Evolutionary conservation across 2,888 invertebrate genomes (phyloP).

Genomic region (Xylota sylvarum): DNA sequence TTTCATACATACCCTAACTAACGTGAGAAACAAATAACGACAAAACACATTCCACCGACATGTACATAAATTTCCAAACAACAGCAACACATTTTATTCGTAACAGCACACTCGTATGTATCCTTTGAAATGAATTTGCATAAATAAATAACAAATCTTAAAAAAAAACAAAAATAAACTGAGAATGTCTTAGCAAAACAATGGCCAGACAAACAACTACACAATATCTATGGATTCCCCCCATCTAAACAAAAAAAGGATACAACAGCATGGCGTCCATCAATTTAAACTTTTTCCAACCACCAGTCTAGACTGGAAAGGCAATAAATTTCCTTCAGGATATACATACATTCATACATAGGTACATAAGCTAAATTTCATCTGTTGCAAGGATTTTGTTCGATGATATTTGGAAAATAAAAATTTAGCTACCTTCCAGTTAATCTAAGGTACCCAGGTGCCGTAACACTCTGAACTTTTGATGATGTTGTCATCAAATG

Average conservation of each 20-base stretch:
- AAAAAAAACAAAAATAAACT: neutral
- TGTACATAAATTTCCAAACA: neutral
- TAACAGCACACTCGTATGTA: neutral
- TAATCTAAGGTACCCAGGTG: too few species aligned
- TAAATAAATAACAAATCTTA: constrained; percentile 45
- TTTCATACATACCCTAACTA: too few species aligned
- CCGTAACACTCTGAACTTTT: too few species aligned
- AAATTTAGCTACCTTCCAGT: too few species aligned
- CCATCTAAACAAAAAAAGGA: neutral
- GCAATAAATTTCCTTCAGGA: neutral
- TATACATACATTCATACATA: too few species aligned
- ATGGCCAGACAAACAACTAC: neutral
- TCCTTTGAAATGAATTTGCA: constrained; percentile 22
- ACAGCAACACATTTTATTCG: neutral
- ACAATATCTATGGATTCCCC: neutral
- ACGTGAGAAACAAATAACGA: too few species aligned
- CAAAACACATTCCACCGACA: neutral
- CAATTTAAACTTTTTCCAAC: neutral
- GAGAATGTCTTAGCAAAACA: neutral
- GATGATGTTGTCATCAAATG: too few species aligned
- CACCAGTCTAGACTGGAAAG: neutral
- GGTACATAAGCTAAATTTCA: too few species aligned
- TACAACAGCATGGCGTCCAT: neutral
- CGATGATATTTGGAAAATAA: too few species aligned
- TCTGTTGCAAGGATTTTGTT: too few species aligned